Evolutionary conservation across 35 echinoderm and acorn worm genomes (phyloP).

Genomic region (Apostichopus japonicus): DNA sequence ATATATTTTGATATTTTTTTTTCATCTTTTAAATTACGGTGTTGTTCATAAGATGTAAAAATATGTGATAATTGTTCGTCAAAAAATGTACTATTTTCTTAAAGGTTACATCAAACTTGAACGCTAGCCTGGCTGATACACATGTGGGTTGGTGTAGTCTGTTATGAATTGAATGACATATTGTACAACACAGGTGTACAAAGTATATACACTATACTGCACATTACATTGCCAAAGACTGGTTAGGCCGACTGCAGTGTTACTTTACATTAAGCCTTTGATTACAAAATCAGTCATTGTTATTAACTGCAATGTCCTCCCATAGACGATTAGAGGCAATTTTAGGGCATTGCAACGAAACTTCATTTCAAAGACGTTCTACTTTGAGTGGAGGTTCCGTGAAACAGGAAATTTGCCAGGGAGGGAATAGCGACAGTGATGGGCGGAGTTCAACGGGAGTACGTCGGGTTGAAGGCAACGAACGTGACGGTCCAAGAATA

Average conservation of each 20-base stretch:
- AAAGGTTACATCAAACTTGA: neutral
- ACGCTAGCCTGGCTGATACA: neutral
- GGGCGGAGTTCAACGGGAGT: slow-evolving; percentile 27
- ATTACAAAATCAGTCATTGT: neutral
- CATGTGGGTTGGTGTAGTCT: neutral
- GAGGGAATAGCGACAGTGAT: neutral
- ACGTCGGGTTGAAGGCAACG: neutral
- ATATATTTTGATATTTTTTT: no score
- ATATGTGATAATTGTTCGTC: neutral
- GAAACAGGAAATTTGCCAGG: neutral
- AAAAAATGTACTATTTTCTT: neutral
- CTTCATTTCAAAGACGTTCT: neutral
- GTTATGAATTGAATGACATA: neutral
- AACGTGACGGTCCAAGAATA: slow-evolving; percentile 41
- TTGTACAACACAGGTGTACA: no score
- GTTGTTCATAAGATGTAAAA: no score
- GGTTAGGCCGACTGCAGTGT: neutral
- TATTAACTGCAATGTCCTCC: neutral
- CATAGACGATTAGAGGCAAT: neutral
- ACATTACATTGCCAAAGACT: neutral
- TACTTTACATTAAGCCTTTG: neutral
- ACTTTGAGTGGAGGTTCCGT: neutral
- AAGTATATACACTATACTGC: no score
- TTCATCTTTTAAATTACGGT: no score
- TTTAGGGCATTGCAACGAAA: slow-evolving; percentile 36